A percentile compares a stretch with the other conserved stretches of the same genome.
Evolutionary conservation across 92 coral and sea anemone genomes (phyloP).

Genomic region (Epizoanthus scotinus): DNA sequence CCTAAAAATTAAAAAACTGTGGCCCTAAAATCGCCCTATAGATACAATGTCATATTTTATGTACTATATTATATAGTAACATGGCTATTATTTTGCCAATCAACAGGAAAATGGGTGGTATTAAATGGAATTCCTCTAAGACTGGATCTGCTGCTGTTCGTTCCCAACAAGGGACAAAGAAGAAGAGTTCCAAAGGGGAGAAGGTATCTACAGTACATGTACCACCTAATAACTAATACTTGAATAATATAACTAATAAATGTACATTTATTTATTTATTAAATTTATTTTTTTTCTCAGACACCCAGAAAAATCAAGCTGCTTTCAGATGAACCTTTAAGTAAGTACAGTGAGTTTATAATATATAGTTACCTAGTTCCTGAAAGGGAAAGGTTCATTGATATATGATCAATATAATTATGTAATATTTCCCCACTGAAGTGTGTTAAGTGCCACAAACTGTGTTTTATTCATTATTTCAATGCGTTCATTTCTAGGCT

Average conservation of each 20-base stretch:
- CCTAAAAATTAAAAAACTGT: no score
- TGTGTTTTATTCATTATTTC: not conserved
- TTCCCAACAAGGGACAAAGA: conserved; percentile 68
- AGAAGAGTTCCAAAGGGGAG: conserved; percentile 65
- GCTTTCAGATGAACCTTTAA: conserved; percentile 86
- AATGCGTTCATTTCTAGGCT: conserved; percentile 40
- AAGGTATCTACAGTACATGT: conserved; percentile 38
- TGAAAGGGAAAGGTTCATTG: no score
- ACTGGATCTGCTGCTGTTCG: conserved; percentile 61
- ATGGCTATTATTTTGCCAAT: not conserved
- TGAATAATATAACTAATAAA: not conserved
- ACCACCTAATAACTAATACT: not conserved
- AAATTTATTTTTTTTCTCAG: conserved; percentile 43
- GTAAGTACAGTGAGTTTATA: conserved; percentile 58
- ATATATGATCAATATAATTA: no score
- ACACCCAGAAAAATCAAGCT: conserved; percentile 81
- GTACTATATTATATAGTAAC: not conserved
- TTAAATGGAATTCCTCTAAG: conserved; percentile 85
- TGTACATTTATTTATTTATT: no score
- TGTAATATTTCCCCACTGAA: no score
- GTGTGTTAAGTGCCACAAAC: no score
- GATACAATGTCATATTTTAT: no score
- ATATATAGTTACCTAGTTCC: no score
- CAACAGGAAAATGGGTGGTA: conserved; percentile 82
- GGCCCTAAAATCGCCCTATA: no score